phyloP scores from a whole-genome alignment of 2,888 invertebrate species.

The Spodoptera littoralis region DNA sequence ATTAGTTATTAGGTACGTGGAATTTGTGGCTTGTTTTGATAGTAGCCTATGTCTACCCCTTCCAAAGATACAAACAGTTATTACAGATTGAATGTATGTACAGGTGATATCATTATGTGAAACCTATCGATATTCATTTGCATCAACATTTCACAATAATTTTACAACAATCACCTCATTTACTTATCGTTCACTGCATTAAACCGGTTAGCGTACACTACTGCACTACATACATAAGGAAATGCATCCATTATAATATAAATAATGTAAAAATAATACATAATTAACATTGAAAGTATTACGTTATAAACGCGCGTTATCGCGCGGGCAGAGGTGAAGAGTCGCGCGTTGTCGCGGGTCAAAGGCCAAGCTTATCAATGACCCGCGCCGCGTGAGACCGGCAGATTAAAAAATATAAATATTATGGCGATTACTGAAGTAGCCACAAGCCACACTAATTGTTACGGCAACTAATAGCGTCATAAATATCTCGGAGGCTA shows the following conservation, averaged over 20 bases:
- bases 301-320: constrained; percentile 18
- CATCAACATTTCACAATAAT: no score
- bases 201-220: not conserved
- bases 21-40: no score
- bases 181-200: not conserved
- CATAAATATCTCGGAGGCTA: constrained; percentile 13
- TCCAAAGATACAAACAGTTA: no score
- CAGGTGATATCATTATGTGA: no score
- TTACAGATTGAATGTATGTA: no score
- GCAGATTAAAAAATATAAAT: constrained; percentile 45
- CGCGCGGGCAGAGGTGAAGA: constrained; percentile 36
- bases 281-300: constrained; percentile 44
- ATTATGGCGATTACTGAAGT: constrained; percentile 31
- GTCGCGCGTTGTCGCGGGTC: constrained; percentile 35
- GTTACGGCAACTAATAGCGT: constrained; percentile 21
- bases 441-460: constrained; percentile 32
- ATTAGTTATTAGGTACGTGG: no score
- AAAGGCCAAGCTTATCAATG: constrained; percentile 28
- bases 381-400: constrained; percentile 26
- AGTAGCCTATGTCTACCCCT: no score
- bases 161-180: not conserved
- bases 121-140: no score
- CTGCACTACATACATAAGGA: constrained; percentile 30
- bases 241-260: constrained; percentile 23
- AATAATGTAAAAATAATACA: constrained; percentile 37